Base-by-base conservation (phyloP, 92 coral and sea anemone genomes). In the Phymanthus crucifer region DNA sequence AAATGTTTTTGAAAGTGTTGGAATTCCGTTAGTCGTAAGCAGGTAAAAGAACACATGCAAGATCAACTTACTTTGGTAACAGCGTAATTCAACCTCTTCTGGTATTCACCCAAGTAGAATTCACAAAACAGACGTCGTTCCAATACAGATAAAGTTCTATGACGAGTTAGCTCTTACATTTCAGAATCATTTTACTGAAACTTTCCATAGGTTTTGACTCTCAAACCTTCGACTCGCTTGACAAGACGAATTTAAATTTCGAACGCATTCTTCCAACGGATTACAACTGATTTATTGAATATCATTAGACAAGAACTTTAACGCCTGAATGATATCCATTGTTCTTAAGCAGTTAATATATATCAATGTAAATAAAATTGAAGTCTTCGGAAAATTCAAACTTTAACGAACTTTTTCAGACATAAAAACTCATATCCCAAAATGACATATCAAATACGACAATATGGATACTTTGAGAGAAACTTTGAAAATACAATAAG, bases 251-350 rank as follows among this genome's bases (percentile, higher is more conserved):
- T 54, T 54, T 54, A 54, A 54, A 54, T 54, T 54, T 54, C 64
- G 64, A 21, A 21, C 64, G 64, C 64, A 23, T 54, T 54, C 64
- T 54, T 54, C 64, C 64, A 54, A 54, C 64, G 64, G 64, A 54
- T 54, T 54, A 54, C 2, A 26, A 54, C 2, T 54, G n/a, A 54
- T 54, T 19, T n/a, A 54, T 54, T 54, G 64, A 54, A 54, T 54
- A 54, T 54, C 64, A 54, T 54, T 54, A 54, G 29, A 54, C 4
- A 54, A 54, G n/a, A 54, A 54, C 64, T 21, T 21, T 6, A 21
- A 54, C 64, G 64, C 10, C n/a, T 54, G 64, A 54, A 0, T 24
- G 64, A 54, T 11, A 11, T 9, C n/a, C 64, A 21, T 54, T 54
- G 64, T 54, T 54, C 64, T 54, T 54, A 23, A 1, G 64, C 64